Evolutionary conservation across 2,888 invertebrate genomes (phyloP).

Genomic region (Lasioglossum calceatum): DNA sequence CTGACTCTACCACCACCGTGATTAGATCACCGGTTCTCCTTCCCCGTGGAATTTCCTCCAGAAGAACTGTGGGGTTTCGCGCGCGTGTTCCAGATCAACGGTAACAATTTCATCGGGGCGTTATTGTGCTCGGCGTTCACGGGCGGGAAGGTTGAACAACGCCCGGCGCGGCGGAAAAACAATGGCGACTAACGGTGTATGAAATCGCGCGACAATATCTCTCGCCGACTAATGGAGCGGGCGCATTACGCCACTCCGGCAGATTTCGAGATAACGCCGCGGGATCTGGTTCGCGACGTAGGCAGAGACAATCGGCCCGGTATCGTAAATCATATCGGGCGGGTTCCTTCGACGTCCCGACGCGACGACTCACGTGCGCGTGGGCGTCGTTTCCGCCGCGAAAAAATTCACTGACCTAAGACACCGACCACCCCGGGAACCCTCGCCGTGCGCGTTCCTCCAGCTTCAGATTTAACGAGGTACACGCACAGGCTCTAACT

Average conservation of each 20-base stretch:
- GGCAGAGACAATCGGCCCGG: slow-evolving; percentile 32
- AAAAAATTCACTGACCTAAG: slow-evolving; percentile 64
- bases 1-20: background rate
- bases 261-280: slow-evolving; percentile 55
- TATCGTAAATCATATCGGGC: slow-evolving; percentile 15
- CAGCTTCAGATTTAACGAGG: slow-evolving; percentile 47
- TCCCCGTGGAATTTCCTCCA: background rate
- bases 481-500: slow-evolving; percentile 12
- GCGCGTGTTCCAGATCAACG: background rate
- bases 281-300: slow-evolving; percentile 41
- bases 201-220: slow-evolving; percentile 48
- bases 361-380: slow-evolving; percentile 17
- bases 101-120: slow-evolving; percentile 16
- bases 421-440: slow-evolving; percentile 31
- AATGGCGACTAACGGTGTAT: slow-evolving; percentile 46
- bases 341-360: slow-evolving; percentile 37
- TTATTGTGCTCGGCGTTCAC: slow-evolving; percentile 1
- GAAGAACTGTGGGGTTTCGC: background rate
- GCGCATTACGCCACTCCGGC: slow-evolving; percentile 33
- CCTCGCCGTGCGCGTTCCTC: slow-evolving; percentile 14
- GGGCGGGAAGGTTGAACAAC: slow-evolving; percentile 50
- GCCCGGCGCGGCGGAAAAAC: slow-evolving; percentile 44
- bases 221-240: slow-evolving; percentile 27
- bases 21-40: background rate
- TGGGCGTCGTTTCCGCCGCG: slow-evolving; percentile 43